These are phyloP conservation scores for Melanogrammus aeglefinus DNA, from an alignment of 2,797 vertebrate genomes.

Conservation along the genomic window DNA sequence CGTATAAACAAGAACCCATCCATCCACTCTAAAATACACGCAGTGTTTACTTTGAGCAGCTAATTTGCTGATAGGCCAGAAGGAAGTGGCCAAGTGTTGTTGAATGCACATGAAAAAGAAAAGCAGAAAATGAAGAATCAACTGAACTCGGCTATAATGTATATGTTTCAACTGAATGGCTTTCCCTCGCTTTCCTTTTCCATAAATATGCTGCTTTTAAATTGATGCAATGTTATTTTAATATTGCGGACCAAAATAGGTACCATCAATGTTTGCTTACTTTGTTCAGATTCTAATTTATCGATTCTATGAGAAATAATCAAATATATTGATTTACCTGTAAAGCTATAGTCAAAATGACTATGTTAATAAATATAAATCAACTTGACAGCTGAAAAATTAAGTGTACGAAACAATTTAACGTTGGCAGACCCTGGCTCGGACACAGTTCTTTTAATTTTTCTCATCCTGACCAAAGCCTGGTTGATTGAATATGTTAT, in stretches of 20 bases:
- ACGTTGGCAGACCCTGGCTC: background rate
- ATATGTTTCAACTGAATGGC: background rate
- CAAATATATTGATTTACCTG: background rate
- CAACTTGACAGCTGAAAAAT: background rate
- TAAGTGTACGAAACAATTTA: background rate
- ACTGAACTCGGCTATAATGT: background rate
- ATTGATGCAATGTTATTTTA: background rate
- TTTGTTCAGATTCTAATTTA: background rate
- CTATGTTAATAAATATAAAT: background rate
- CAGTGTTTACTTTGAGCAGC: background rate
- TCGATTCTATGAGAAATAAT: background rate
- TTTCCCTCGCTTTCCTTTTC: background rate
- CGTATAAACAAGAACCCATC: background rate
- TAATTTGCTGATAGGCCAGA: background rate
- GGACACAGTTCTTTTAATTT: background rate
- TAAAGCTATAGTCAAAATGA: background rate
- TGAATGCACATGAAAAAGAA: background rate
- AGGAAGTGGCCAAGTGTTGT: background rate
- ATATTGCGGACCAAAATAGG: background rate
- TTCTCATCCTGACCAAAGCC: background rate
- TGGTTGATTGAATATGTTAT: background rate
- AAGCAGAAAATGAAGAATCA: conserved; percentile 1
- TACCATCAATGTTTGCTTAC: background rate
- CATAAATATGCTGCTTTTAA: background rate
- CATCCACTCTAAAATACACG: background rate